Base-by-base conservation (phyloP, 2,113 vertebrate genomes). In the Ciconia boyciana region DNA sequence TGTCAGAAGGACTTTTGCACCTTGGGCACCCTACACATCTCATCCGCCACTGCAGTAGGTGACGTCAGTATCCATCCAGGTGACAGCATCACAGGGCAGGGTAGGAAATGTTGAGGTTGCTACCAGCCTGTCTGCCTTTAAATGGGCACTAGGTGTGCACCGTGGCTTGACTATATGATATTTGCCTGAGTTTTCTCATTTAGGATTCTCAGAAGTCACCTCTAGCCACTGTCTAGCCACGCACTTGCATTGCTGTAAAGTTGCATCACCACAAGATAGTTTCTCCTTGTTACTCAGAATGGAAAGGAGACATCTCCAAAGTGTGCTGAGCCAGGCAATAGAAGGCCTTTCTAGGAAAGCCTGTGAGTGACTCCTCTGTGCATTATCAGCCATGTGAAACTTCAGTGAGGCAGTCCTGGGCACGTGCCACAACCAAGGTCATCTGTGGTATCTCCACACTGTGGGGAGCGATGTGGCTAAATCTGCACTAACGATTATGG, bases 401-500 rank as follows among this genome's bases (percentile, higher is more conserved):
- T 68, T 36, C 34, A 49, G 7, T 21, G 34, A 71, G 39, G 22
- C 32, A 36, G 25, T 39, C 18, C 7, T 8, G 43, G 74, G 34
- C 36, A 46, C 34, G 19, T 77, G 41, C 29, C 26, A 82, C 25
- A 79, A 52, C 6, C n/a, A 61, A 58, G 25, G 39, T 78, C 66
- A 72, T 68, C 64, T 61, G 61, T 34, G 14, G 17, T 43, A 52
- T 77, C 90, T 86, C 44, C 36, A 64, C 62, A 61, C 18, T 7
- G 2, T 0, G 0, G 64, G 34, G 43, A 83, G 8, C 6, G 1
- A 49, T 36, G 36, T 5, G 2, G 46, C 34, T 90, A 76, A 88
- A 61, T 77, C 24, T 81, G 36, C 1, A 3, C 13, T 77, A 77
- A 65, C 4, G 60, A 25, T 83, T 74, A 83, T 2, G 25, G 54